Evolutionary conservation across 2,113 vertebrate species (phyloP), one percentile per base, ranked within the genome.

Genomic region (Boleophthalmus pectinirostris): DNA sequence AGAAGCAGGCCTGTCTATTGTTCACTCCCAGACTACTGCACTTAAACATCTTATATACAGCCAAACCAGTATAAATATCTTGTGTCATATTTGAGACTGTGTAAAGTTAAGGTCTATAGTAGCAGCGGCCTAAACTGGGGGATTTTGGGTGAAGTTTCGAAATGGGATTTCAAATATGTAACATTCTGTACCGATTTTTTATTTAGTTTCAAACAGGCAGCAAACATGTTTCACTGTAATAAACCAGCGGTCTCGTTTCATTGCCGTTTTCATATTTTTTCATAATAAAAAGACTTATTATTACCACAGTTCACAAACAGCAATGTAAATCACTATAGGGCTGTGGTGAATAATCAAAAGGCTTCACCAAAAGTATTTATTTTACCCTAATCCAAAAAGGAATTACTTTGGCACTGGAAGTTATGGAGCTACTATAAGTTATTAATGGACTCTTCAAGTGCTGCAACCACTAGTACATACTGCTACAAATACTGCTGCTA

Each of bases 1-100:
- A 73, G 15, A 68, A 15, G 23, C 21, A 25, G 65, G n/a, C 43
- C 49, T 47, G 56, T 57, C 49, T 68, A 56, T 69, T 47, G 25
- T 73, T 79, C 53, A 43, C 46, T 47, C 7, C 20, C 51, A 16
- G 43, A 35, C 45, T 66, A 56, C 56, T 47, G 51, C 61, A 54
- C 23, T 16, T 43, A 60, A 43, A 60, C 25, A 13, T 61, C 33
- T 47, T 18, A 76, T 43, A 72, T 15, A 76, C 75, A 65, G 35
- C 49, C 69, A 35, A 64, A 56, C 73, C 72, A 74, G 64, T 65
- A 69, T 78, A 81, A 84, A 86, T 68, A 82, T 35, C 60, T 45
- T 66, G 70, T 57, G 79, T 65, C 54, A 70, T 80, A 74, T 82
- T 84, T 79, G 73, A 73, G 64, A 43, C 77, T 72, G 47, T 10